These are phyloP conservation scores for Abscondita cerata DNA, from an alignment of 2,888 invertebrate species.

Conservation along the genomic window DNA sequence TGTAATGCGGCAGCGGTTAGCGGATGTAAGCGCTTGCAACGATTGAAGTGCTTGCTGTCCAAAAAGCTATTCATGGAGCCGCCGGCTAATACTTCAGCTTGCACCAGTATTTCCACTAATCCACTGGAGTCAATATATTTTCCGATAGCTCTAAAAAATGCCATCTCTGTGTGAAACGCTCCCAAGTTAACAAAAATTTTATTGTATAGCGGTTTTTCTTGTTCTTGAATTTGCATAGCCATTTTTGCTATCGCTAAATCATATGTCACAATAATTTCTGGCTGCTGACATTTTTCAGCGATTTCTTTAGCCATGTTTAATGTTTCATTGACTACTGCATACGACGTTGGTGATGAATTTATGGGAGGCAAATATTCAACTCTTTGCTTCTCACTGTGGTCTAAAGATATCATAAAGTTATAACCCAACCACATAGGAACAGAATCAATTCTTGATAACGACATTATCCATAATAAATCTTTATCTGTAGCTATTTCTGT, in stretches of 20 bases:
- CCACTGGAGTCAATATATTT: constrained; percentile 30
- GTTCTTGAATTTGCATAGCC: neutral
- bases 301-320: no score
- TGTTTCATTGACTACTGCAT: no score
- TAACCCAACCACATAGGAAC: neutral
- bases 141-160: neutral
- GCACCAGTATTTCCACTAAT: neutral
- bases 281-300: no score
- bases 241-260: neutral
- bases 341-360: no score
- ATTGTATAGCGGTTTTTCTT: neutral
- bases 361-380: no score
- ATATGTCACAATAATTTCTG: neutral
- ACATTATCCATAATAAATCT: neutral
- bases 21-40: neutral
- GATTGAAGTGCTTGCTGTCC: neutral
- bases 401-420: no score
- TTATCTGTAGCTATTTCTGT: neutral
- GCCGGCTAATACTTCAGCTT: neutral
- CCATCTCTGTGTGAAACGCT: neutral
- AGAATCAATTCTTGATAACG: neutral
- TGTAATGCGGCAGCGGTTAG: neutral
- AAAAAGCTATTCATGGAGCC: neutral
- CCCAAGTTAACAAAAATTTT: neutral
- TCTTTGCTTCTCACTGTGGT: no score